Evolutionary conservation across 2,888 invertebrate genomes (phyloP), one percentile per base, ranked within the genome.

Genomic region (Oscheius sp.): DNA sequence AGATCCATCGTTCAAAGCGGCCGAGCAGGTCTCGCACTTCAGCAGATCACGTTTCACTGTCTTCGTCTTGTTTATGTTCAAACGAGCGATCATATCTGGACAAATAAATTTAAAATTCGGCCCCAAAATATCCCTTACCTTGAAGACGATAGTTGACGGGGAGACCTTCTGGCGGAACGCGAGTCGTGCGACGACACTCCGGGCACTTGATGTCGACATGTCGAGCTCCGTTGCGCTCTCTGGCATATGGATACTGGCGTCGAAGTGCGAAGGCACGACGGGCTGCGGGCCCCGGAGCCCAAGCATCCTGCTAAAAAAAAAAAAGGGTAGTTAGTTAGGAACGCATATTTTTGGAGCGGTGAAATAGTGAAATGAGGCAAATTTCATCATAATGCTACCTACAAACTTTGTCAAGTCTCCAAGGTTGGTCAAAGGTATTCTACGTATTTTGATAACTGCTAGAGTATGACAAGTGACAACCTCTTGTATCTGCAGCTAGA

Each of bases 101-200:
- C 51, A 48, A 66, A 50, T 32, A 33, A 11, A 66, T 21, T 29
- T n/a, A 9, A 11, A 9, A 51, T n/a, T n/a, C 10, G 42, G 55
- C 29, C 21, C 21, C 21, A 21, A 21, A 21, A 21, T 21, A n/a
- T n/a, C n/a, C n/a, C n/a, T n/a, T 55, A 75, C 75, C 71, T 72
- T 72, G 70, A 21, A 75, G 59, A 72, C 75, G 75, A 62, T 75
- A 75, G 48, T 75, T 75, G 29, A 75, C 66, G 1, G 82, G 80
- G 2, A 82, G 73, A 13, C 82, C 82, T 13, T 76, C 79, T 1
- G 58, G 29, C 0, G 82, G 82, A 0, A 82, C 79, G 29, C 57
- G 21, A 4, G 82, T 82, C 4, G 63, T 63, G n/a, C 76, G 73
- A 57, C 82, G 42, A 72, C 82, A 82, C 59, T 82, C 82, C 29